Conservation (phyloP, 1,140 invertebrate species). For the Papilio glaucus region DNA sequence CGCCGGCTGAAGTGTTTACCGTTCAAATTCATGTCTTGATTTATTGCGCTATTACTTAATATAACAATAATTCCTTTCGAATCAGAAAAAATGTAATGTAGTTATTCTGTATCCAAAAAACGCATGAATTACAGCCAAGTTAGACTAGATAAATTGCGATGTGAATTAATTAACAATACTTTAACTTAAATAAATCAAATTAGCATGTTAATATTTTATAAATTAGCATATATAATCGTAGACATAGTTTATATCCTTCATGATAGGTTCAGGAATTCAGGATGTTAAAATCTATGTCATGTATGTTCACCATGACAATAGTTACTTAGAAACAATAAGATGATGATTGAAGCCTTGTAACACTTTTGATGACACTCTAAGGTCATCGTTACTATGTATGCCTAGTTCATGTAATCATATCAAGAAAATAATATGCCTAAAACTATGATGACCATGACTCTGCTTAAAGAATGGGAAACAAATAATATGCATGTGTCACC, state of each 20-base stretch:
- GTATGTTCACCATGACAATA: constrained; percentile 8
- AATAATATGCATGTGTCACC: no score
- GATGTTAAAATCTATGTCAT: neutral
- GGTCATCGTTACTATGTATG: constrained; percentile 28
- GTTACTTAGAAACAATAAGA: constrained; percentile 33
- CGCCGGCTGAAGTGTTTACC: no score
- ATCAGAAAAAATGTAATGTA: no score
- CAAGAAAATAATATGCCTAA: constrained; percentile 31
- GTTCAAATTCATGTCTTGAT: no score
- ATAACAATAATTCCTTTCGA: no score
- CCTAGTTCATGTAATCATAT: constrained; percentile 16
- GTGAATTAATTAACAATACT: no score
- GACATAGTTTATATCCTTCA: no score
- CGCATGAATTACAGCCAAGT: no score
- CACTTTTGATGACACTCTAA: constrained; percentile 41
- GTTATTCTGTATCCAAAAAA: no score
- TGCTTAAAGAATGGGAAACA: constrained; percentile 24
- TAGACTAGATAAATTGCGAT: neutral
- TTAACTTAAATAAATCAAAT: neutral
- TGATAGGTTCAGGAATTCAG: no score
- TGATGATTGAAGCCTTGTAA: constrained; percentile 55
- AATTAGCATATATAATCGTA: no score
- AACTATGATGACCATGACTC: constrained; percentile 27
- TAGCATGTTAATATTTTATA: neutral
- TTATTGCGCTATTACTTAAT: no score